Percentiles rank a stretch among this genome's conserved stretches.
These are phyloP conservation scores for Oncorhynchus nerka DNA, from an alignment of 2,113 vertebrate species.

Conservation along the genomic window DNA sequence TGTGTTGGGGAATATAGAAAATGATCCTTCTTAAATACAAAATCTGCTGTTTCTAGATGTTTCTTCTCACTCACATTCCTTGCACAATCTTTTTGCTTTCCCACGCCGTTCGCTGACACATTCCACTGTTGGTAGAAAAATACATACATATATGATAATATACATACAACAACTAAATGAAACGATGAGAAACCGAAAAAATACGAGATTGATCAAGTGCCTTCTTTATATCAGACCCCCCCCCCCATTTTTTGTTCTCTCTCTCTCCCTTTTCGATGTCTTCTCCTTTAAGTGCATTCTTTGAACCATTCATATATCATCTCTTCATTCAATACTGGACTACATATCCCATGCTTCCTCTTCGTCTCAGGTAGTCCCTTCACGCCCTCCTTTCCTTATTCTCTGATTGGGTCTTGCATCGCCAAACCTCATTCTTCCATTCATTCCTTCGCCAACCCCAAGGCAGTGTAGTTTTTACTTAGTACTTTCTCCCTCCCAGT, in stretches of 20 bases:
- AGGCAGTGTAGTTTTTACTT: conserved; percentile 15
- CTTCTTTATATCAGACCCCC: conserved; percentile 31
- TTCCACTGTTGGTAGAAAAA: conserved; percentile 74
- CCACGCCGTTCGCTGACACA: conserved; percentile 43
- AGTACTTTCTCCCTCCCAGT: neutral
- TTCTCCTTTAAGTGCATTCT: conserved; percentile 54
- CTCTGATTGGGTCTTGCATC: neutral
- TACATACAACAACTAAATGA: conserved; percentile 54
- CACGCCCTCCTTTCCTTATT: conserved; percentile 3
- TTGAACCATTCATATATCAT: neutral
- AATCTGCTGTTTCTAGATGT: conserved; percentile 14
- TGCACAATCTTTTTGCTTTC: conserved; percentile 28
- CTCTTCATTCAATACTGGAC: conserved; percentile 34
- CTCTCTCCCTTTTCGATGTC: neutral
- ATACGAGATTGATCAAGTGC: conserved; percentile 67
- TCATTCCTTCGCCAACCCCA: conserved; percentile 19
- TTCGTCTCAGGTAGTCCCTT: neutral
- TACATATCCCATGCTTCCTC: conserved; percentile 8
- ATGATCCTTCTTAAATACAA: neutral
- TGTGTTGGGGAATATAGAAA: neutral
- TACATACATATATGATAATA: conserved; percentile 72
- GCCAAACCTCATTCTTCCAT: conserved; percentile 1
- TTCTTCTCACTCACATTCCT: conserved; percentile 58
- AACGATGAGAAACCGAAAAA: conserved; percentile 63
- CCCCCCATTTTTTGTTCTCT: neutral